A percentile compares a stretch with the other conserved stretches of the same genome.
phyloP scores from a whole-genome alignment of 2,888 invertebrate species.

The Germaria angustata region DNA sequence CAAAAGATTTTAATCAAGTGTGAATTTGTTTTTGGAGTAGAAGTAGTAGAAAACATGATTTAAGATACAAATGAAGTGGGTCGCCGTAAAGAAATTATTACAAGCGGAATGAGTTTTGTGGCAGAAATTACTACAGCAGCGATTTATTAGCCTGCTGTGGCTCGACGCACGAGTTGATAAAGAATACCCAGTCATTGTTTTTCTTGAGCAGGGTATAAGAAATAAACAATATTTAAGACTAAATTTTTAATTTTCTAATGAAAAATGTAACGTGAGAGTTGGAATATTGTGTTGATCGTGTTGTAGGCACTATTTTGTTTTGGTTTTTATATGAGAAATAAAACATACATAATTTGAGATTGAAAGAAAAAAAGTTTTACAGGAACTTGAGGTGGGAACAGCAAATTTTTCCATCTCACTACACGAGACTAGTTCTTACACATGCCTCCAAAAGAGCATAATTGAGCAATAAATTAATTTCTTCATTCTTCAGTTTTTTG shows the following conservation, averaged over 20 bases:
- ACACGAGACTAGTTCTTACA: too few species aligned
- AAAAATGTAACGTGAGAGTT: slow-evolving; percentile 61
- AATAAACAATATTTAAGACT: too few species aligned
- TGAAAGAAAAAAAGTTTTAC: too few species aligned
- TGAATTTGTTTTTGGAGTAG: slow-evolving; percentile 52
- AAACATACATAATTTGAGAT: too few species aligned
- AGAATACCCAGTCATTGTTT: slow-evolving; percentile 37
- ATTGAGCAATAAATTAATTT: too few species aligned
- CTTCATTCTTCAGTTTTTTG: too few species aligned
- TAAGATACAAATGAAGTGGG: slow-evolving; percentile 60
- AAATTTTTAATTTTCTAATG: slow-evolving; percentile 41
- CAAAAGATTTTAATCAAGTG: slow-evolving; percentile 63
- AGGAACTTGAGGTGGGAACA: too few species aligned
- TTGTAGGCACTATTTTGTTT: background rate
- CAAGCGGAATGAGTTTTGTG: slow-evolving; percentile 29
- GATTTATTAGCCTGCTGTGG: background rate
- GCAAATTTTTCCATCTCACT: too few species aligned
- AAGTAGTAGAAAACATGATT: slow-evolving; percentile 21
- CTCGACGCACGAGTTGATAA: background rate
- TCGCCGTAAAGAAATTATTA: slow-evolving; percentile 48
- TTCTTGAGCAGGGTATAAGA: slow-evolving; percentile 6
- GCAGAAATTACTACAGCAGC: background rate
- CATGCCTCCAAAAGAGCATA: too few species aligned
- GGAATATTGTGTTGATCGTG: slow-evolving; percentile 21
- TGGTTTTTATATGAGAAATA: too few species aligned